A percentile compares a stretch with the other conserved stretches of the same genome.
phyloP scores from a whole-genome alignment of 2,888 invertebrate genomes.

The Scaptomyza caliginosa region DNA sequence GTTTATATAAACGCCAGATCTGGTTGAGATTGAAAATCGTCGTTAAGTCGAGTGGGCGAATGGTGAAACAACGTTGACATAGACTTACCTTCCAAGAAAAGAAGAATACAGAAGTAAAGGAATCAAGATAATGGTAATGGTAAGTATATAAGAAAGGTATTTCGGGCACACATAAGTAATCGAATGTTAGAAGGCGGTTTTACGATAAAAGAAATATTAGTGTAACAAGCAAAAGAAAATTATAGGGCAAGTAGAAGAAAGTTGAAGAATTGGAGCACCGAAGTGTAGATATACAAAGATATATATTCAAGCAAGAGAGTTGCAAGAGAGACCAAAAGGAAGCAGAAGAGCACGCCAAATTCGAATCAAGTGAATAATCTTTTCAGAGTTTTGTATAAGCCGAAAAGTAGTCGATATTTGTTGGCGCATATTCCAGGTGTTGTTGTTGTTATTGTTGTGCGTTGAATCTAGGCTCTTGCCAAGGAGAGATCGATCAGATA shows the following conservation, averaged over 20 bases:
- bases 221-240: conserved; percentile 42
- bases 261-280: conserved; percentile 36
- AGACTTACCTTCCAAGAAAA: conserved; percentile 51
- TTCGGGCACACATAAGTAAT: conserved; percentile 15
- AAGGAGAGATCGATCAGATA: conserved; percentile 27
- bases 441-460: conserved; percentile 2
- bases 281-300: conserved; percentile 14
- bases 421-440: conserved; percentile 15
- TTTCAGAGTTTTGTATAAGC: conserved; percentile 11
- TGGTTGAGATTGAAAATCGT: background rate
- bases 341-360: conserved; percentile 39
- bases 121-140: conserved; percentile 14
- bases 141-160: conserved; percentile 1
- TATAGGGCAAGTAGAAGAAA: conserved; percentile 38
- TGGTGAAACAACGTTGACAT: conserved; percentile 34
- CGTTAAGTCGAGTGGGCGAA: conserved; percentile 2
- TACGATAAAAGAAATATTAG: conserved; percentile 28
- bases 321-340: conserved; percentile 37
- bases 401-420: conserved; percentile 20
- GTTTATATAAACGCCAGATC: background rate
- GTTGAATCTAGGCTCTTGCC: conserved; percentile 1
- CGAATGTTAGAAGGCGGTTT: conserved; percentile 33
- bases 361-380: conserved; percentile 19
- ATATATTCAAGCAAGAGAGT: conserved; percentile 33
- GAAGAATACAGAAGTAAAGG: background rate